Evolutionary conservation across 2,113 vertebrate species (phyloP).

Genomic region (Pelobates fuscus): DNA sequence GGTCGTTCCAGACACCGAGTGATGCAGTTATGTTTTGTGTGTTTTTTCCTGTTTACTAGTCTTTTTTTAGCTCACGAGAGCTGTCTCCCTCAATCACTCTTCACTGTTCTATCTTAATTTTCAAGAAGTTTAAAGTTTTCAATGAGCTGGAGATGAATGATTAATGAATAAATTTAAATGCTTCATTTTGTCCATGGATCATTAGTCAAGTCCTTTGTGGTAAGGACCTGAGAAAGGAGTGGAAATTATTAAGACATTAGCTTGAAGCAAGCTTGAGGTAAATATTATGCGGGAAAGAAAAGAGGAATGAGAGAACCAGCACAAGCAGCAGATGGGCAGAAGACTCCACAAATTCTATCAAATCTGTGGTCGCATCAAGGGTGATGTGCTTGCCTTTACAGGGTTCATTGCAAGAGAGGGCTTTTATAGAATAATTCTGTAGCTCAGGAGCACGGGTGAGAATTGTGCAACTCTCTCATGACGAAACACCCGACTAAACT

Average conservation of each 20-base stretch:
- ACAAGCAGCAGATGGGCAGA: constrained; percentile 65
- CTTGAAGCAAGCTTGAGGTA: constrained; percentile 99
- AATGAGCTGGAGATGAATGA: constrained; percentile 99
- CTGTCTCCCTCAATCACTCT: constrained; percentile 99
- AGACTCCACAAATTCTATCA: constrained; percentile 57
- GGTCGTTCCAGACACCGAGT: constrained; percentile 65
- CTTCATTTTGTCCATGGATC: constrained; percentile 99
- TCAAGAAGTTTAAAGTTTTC: constrained; percentile 99
- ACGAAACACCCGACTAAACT: no score
- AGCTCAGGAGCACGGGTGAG: no score
- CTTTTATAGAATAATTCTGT: no score
- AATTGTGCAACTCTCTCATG: no score
- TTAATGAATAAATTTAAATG: constrained; percentile 99
- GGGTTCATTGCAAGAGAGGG: no score
- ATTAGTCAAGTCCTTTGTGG: constrained; percentile 99
- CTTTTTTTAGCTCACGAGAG: constrained; percentile 73
- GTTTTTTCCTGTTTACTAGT: constrained; percentile 77
- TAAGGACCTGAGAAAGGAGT: constrained; percentile 99
- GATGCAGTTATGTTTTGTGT: constrained; percentile 77
- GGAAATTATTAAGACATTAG: constrained; percentile 99
- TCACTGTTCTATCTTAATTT: constrained; percentile 99
- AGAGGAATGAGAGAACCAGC: constrained; percentile 66
- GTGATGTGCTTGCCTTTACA: no score
- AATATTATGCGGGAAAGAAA: constrained; percentile 91
- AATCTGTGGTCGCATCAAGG: no score